Evolutionary conservation across 64 coral and sea anemone species (phyloP), one percentile per base, ranked within the genome.

Genomic region (Montipora efflorescens): DNA sequence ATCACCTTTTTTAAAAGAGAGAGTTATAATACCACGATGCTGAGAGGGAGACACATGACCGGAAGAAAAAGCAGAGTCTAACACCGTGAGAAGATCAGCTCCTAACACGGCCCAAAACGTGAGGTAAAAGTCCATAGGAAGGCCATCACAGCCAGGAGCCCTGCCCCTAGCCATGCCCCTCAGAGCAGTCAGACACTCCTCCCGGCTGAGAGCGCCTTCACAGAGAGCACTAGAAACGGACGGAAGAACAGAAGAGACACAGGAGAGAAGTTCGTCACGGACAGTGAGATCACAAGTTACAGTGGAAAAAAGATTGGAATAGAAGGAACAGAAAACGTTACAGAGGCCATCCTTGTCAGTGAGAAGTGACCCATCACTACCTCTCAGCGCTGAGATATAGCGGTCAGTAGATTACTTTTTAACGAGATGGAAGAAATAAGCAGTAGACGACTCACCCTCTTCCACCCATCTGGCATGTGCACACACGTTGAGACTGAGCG

Each of bases 121-220:
- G 21, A 88, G 8, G 9, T 87, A 93, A 20, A 93, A 93, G 18
- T 93, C 92, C 15, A 50, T 77, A 3, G 76, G 92, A 0, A 94
- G 52, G 5, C 92, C 92, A 69, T 94, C 84, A 5, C 48, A 20
- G 20, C 92, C 91, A 2, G 84, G 76, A 20, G 75, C 11, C 68
- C 82, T 89, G 18, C 51, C 1, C 0, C 18, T 16, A 19, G 92
- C 84, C 86, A 89, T 94, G 13, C 87, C 84, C 18, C 48, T 47
- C 12, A 94, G 86, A 76, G 87, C 92, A 8, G 2, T 10, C 3
- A 62, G 5, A 22, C 43, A 67, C 48, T 94, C 86, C 0, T 75
- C 77, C 0, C 3, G 3, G 10, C 67, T 50, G 0, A 94, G 19
- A 15, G 2, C 1, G 3, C 92, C 86, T 9, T 94, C 93, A 15